phyloP scores from a whole-genome alignment of 2,888 invertebrate genomes.

The Mythimna loreyi region DNA sequence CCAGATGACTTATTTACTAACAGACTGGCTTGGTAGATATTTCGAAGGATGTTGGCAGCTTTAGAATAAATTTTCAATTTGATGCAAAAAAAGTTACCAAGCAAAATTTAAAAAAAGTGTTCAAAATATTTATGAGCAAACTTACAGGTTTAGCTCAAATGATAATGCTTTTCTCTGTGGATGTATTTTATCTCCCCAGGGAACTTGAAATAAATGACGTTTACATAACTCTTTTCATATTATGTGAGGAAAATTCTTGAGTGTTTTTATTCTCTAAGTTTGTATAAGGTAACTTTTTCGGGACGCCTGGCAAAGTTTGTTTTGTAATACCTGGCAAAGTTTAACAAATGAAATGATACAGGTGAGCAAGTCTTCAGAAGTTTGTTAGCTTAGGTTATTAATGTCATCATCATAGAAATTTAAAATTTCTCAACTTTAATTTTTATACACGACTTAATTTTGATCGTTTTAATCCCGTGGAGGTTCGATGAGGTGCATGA shows the following conservation, averaged over 20 bases:
- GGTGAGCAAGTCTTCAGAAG: neutral
- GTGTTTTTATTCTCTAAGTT: conserved; percentile 20
- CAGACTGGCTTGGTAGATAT: too few relatives aligned
- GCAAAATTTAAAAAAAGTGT: neutral
- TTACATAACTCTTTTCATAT: conserved; percentile 42
- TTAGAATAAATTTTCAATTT: too few relatives aligned
- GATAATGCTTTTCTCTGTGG: conserved; percentile 30
- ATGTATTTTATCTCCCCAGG: conserved; percentile 39
- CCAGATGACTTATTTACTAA: too few relatives aligned
- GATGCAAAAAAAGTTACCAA: too few relatives aligned
- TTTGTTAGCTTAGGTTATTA: neutral
- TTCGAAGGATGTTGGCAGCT: too few relatives aligned
- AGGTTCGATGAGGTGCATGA: too few relatives aligned
- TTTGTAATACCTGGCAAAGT: neutral
- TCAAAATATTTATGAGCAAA: conserved; percentile 1
- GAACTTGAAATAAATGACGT: conserved; percentile 38
- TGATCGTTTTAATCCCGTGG: too few relatives aligned
- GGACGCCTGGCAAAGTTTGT: neutral
- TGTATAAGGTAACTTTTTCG: conserved; percentile 9
- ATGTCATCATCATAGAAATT: neutral
- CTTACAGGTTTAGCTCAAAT: conserved; percentile 29
- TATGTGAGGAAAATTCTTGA: conserved; percentile 30
- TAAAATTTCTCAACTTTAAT: neutral
- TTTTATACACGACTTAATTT: too few relatives aligned
- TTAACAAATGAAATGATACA: neutral